These are phyloP conservation scores for Musca vetustissima DNA, from an alignment of 1,140 invertebrate species.

Conservation along the genomic window DNA sequence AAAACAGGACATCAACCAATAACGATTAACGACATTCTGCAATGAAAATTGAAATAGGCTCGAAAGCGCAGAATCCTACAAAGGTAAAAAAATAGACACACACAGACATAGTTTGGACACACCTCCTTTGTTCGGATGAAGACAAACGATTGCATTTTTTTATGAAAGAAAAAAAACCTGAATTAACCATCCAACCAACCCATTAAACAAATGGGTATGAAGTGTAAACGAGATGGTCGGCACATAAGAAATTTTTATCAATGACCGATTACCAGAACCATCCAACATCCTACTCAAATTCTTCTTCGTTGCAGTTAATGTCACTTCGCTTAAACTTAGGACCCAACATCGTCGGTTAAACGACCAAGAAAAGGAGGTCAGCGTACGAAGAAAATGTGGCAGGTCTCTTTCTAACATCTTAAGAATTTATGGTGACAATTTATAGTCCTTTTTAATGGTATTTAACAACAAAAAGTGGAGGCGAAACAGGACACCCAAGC, in stretches of 20 bases:
- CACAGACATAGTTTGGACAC: neutral
- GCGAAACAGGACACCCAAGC: no score
- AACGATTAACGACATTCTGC: neutral
- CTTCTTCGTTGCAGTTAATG: no score
- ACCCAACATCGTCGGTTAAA: no score
- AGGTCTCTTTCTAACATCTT: conserved; percentile 13
- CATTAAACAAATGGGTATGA: neutral
- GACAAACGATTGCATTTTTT: neutral
- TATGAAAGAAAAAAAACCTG: neutral
- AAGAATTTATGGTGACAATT: conserved; percentile 14
- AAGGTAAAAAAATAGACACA: neutral
- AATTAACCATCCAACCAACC: neutral
- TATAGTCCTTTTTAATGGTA: conserved; percentile 17
- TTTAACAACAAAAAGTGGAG: neutral
- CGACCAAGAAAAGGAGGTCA: neutral
- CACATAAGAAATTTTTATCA: no score
- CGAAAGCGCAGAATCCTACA: conserved; percentile 10
- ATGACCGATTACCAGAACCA: no score
- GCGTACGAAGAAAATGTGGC: neutral
- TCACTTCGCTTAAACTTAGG: no score
- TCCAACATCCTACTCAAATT: no score
- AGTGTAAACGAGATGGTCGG: neutral
- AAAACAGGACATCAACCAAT: conserved; percentile 16
- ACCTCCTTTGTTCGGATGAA: neutral
- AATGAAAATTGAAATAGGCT: conserved; percentile 11